Evolutionary conservation across 2,113 vertebrate species (phyloP), one percentile per base, ranked within the genome.

Genomic region (Eptesicus fuscus): DNA sequence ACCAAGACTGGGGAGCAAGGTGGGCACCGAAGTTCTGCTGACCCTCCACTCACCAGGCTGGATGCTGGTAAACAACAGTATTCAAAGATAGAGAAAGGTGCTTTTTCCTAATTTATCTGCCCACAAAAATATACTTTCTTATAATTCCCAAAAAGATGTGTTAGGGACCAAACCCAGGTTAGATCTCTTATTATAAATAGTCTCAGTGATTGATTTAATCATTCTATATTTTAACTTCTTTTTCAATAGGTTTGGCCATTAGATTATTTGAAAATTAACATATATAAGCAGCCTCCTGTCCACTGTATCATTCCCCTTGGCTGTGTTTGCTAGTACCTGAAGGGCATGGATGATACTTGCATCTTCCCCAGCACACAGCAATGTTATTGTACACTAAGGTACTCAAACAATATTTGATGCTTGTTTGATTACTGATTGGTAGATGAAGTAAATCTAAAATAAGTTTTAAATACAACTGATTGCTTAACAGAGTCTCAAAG

Each of bases 241-340:
- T 87, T 70, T 40, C 44, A 93, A 59, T 28, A 37, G 8, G 1
- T 17, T 87, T 59, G 28, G 28, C 84, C 9, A 40, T 77, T 90
- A 83, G 32, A 18, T 88, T 18, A 40, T 82, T 88, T 88, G 53
- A 77, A 82, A 77, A 5, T 49, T 71, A 95, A 73, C 9, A 37
- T 18, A 74, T 5, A 28, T 2, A 42, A 20, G 28, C 6, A 18
- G 37, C 14, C 8, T 67, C 12, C 56, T 63, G 4, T 83, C 49
- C 69, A 11, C 28, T 80, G 3, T 17, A 35, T n/a, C 69, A 12
- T 59, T 32, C 18, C 30, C 9, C 17, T 35, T 47, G 37, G 35
- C 37, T 90, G 20, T 79, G 7, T 61, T 88, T 76, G 67, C 42
- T 35, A 88, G 40, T 47, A 3, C 6, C 35, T 53, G 17, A 14